Conservation (phyloP, 2,113 vertebrate species). For the Bombycilla garrulus region DNA sequence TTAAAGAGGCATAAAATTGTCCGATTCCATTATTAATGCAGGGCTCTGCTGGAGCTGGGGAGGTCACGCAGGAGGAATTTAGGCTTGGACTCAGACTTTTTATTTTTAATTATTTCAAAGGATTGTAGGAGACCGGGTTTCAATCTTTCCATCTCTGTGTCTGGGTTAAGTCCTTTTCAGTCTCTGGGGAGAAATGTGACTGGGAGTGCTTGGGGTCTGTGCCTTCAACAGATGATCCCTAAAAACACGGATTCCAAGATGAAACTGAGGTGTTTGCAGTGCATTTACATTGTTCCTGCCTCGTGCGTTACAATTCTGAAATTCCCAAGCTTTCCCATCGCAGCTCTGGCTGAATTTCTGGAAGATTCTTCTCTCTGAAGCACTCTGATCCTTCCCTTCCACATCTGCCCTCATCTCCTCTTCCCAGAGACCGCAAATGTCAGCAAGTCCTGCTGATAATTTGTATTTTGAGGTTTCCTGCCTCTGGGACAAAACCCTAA, state of each 20-base stretch:
- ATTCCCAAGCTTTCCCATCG: background rate
- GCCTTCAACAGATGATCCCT: background rate
- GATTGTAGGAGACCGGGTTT: background rate
- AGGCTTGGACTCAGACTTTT: background rate
- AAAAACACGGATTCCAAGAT: background rate
- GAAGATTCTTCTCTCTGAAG: background rate
- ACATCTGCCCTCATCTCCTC: background rate
- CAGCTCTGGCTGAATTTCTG: background rate
- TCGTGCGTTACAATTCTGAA: rapidly evolving
- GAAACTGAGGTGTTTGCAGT: too few relatives aligned
- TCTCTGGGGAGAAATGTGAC: background rate
- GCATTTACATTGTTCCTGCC: background rate
- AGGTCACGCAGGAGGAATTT: background rate
- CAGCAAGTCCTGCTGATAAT: background rate
- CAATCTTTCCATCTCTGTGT: rapidly evolving
- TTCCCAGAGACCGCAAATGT: background rate
- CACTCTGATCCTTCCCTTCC: background rate
- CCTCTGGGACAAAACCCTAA: background rate
- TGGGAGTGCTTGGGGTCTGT: background rate
- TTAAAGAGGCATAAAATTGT: conserved; percentile 70
- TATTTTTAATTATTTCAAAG: background rate
- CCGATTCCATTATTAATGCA: conserved; percentile 73
- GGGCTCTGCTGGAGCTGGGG: conserved; percentile 52
- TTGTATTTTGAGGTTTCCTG: background rate
- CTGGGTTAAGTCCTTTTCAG: background rate